Conservation (phyloP, 1,140 invertebrate species). For the Archivesica marissinica region DNA sequence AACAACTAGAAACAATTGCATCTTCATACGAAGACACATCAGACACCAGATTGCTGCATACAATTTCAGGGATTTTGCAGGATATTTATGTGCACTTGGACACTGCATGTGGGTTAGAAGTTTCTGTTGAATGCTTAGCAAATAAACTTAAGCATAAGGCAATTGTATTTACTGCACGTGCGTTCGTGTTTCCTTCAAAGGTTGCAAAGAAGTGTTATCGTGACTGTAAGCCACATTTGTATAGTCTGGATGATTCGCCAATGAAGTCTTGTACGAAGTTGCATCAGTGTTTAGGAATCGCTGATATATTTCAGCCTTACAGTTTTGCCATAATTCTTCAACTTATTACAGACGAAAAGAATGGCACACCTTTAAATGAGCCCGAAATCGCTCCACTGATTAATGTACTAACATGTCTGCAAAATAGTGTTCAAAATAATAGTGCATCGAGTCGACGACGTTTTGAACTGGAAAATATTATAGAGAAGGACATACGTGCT, state of each 20-base stretch:
- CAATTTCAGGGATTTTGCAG: background rate
- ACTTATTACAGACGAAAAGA: background rate
- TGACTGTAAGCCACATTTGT: conserved; percentile 69
- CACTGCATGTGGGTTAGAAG: conserved; percentile 40
- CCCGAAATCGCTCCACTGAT: background rate
- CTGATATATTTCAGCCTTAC: conserved; percentile 34
- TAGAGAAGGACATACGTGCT: background rate
- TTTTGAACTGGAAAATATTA: background rate
- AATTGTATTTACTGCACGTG: background rate
- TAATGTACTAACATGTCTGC: background rate
- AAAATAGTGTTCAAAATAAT: background rate
- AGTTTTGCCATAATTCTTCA: conserved; percentile 24
- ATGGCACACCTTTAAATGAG: background rate
- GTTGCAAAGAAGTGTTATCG: conserved; percentile 36
- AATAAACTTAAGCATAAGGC: background rate
- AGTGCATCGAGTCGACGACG: background rate
- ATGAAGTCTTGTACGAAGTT: conserved; percentile 6
- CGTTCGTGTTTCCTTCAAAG: conserved; percentile 50
- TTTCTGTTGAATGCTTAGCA: background rate
- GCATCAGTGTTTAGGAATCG: conserved; percentile 50
- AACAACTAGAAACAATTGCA: background rate
- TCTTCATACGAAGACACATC: background rate
- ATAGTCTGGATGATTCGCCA: conserved; percentile 31
- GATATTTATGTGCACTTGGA: conserved; percentile 11
- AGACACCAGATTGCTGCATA: background rate